Conservation (phyloP, 2,113 vertebrate species). For the Taxidea taxus region DNA sequence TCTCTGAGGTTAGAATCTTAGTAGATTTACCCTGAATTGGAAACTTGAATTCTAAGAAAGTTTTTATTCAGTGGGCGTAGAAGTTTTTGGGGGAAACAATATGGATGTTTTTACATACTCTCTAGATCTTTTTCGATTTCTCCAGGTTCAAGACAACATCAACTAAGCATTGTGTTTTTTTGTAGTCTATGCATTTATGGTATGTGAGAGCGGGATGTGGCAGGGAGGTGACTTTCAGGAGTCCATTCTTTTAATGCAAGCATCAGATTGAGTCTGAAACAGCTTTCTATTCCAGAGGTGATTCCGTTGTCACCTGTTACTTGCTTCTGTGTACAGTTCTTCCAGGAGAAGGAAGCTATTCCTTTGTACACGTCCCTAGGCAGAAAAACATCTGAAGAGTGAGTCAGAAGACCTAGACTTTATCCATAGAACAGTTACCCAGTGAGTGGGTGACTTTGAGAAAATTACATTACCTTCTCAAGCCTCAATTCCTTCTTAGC, state of each 20-base stretch:
- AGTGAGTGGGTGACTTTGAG: neutral
- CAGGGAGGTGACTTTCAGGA: neutral
- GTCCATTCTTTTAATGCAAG: neutral
- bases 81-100: neutral
- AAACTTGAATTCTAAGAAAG: neutral
- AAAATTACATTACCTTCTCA: neutral
- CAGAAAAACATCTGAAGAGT: neutral
- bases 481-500: neutral
- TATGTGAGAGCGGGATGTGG: neutral
- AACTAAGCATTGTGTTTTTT: too few species aligned
- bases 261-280: neutral
- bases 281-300: neutral
- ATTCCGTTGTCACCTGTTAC: neutral
- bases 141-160: neutral
- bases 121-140: neutral
- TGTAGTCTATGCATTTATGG: neutral
- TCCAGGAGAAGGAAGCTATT: neutral
- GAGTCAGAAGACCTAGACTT: neutral
- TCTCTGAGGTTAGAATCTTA: slow-evolving; percentile 15
- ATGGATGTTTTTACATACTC: neutral
- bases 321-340: neutral
- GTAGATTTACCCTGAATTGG: neutral
- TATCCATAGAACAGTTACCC: neutral
- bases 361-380: neutral
- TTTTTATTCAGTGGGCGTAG: neutral